A percentile compares a stretch with the other conserved stretches of the same genome.
Evolutionary conservation across 2,113 vertebrate genomes (phyloP).

Genomic region (Cottus gobio): DNA sequence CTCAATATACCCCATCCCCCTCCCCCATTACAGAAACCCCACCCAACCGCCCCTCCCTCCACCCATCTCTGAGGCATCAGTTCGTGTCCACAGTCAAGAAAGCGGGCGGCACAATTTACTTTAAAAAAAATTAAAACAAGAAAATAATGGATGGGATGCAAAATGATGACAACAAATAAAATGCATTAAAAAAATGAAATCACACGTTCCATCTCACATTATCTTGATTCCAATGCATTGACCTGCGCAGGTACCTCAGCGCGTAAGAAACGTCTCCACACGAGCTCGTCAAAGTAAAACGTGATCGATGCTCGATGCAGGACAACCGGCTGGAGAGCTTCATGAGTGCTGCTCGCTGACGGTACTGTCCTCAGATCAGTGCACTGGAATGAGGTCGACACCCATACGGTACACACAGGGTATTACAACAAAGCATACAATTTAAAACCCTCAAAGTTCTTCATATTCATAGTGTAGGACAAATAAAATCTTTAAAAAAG

Average conservation of each 20-base stretch:
- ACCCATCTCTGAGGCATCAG: too few species aligned
- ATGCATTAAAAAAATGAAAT: slow-evolving; percentile 22
- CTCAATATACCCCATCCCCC: slow-evolving; percentile 32
- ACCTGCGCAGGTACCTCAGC: slow-evolving; percentile 58
- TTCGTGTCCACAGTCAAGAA: slow-evolving; percentile 60
- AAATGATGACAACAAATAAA: slow-evolving; percentile 12
- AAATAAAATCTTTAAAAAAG: neutral
- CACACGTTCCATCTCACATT: slow-evolving; percentile 49
- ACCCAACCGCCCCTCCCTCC: too few species aligned
- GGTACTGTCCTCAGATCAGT: slow-evolving; percentile 59
- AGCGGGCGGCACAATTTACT: slow-evolving; percentile 31
- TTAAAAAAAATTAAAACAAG: neutral
- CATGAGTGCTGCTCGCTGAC: slow-evolving; percentile 39
- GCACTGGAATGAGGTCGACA: slow-evolving; percentile 62
- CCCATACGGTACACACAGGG: slow-evolving; percentile 45
- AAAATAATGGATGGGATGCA: slow-evolving; percentile 10
- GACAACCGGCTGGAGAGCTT: too few species aligned
- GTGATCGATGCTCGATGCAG: too few species aligned
- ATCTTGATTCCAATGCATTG: slow-evolving; percentile 61
- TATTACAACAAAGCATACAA: slow-evolving; percentile 44
- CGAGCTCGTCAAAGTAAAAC: too few species aligned
- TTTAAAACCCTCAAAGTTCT: slow-evolving; percentile 57
- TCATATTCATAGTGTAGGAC: slow-evolving; percentile 64
- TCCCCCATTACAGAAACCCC: neutral
- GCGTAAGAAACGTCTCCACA: slow-evolving; percentile 20